Evolutionary conservation across 2,797 vertebrate genomes (phyloP).

Genomic region (Orestias chungarensis): DNA sequence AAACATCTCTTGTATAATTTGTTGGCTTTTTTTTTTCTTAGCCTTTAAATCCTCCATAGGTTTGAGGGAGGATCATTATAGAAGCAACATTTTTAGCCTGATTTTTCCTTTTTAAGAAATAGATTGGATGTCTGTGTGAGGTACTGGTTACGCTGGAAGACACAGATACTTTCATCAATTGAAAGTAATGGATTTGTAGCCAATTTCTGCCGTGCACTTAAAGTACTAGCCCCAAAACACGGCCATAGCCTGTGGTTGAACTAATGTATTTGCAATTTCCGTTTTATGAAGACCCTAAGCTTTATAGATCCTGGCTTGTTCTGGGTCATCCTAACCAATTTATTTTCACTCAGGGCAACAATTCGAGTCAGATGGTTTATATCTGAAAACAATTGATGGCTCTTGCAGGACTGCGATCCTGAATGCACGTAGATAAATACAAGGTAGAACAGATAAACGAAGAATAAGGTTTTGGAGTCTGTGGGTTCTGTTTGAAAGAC

Average conservation of each 20-base stretch:
- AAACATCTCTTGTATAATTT: background rate
- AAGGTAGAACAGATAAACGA: no score
- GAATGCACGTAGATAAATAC: no score
- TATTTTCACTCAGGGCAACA: no score
- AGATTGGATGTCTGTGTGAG: background rate
- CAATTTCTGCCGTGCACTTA: background rate
- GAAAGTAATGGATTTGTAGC: background rate
- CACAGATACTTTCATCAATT: background rate
- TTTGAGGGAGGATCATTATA: background rate
- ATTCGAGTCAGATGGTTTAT: background rate
- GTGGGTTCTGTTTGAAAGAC: no score
- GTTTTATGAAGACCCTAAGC: no score
- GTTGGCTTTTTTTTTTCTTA: background rate
- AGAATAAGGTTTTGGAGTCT: no score
- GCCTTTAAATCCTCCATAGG: background rate
- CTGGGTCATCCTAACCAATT: no score
- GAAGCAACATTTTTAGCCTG: background rate
- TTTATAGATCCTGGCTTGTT: no score
- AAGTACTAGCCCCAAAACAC: background rate
- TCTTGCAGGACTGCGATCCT: no score
- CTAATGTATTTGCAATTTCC: no score
- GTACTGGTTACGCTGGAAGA: background rate
- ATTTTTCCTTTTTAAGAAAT: background rate
- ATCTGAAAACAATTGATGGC: background rate
- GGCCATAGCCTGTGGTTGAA: background rate